These are phyloP conservation scores for Myotis yumanensis DNA, from an alignment of 2,113 vertebrate species.

Conservation along the genomic window DNA sequence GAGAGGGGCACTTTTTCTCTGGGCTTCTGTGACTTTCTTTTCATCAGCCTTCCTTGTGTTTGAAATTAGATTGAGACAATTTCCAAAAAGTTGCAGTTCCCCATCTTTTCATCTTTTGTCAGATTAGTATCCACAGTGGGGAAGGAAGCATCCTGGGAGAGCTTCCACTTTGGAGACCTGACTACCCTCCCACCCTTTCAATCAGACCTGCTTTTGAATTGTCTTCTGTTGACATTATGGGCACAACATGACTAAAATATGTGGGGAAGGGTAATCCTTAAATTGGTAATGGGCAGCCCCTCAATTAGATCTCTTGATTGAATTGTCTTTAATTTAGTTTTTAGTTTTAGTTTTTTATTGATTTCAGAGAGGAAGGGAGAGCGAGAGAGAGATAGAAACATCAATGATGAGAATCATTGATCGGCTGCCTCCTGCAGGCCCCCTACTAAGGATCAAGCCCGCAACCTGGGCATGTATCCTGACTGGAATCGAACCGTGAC, in stretches of 20 bases:
- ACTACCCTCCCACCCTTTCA: neutral
- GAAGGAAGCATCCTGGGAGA: neutral
- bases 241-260: neutral
- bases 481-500: too few species aligned
- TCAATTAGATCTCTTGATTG: neutral
- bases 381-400: too few species aligned
- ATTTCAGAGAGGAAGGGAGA: too few species aligned
- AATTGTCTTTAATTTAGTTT: neutral
- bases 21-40: neutral
- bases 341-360: too few species aligned
- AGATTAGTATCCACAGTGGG: neutral
- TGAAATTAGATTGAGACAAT: neutral
- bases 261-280: neutral
- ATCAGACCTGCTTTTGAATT: neutral
- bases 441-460: too few species aligned
- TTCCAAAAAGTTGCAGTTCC: neutral
- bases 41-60: neutral
- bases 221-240: neutral
- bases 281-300: neutral
- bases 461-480: too few species aligned
- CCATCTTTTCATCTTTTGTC: neutral
- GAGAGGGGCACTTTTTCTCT: neutral
- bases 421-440: too few species aligned
- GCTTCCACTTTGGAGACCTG: neutral
- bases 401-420: too few species aligned